Percentiles rank a stretch among this genome's conserved stretches.
Evolutionary conservation across 2,888 invertebrate species (phyloP).

Genomic region (Cryptosula pallasiana): DNA sequence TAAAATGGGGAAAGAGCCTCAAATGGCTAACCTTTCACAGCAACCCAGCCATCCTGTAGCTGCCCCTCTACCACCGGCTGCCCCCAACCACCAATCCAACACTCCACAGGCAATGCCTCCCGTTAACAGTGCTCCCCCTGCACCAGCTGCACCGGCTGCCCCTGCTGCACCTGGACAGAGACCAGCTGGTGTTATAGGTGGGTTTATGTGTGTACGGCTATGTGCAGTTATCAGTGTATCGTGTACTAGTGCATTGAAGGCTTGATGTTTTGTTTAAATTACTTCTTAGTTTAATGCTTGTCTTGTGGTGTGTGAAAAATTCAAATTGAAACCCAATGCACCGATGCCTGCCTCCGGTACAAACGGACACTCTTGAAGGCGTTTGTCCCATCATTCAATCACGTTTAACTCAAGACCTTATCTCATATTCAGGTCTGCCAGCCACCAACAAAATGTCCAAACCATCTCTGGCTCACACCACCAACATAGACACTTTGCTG

Average conservation of each 20-base stretch:
- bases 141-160: constrained; percentile 23
- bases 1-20: constrained; percentile 81
- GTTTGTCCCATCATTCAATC: too few relatives aligned
- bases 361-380: too few relatives aligned
- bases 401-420: too few relatives aligned
- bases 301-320: too few relatives aligned
- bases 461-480: constrained; percentile 93
- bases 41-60: constrained; percentile 27
- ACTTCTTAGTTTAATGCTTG: too few relatives aligned
- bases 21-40: constrained; percentile 50
- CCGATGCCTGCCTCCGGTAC: too few relatives aligned
- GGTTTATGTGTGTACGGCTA: too few relatives aligned
- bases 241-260: too few relatives aligned
- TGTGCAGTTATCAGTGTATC: too few relatives aligned
- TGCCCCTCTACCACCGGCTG: constrained; percentile 25
- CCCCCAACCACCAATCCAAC: constrained; percentile 27
- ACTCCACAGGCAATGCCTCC: constrained; percentile 30
- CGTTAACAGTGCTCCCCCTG: constrained; percentile 31
- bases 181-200: constrained; percentile 13
- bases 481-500: constrained; percentile 92
- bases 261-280: too few relatives aligned
- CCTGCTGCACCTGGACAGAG: constrained; percentile 26
- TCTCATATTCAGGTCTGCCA: constrained; percentile 4
- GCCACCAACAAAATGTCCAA: constrained; percentile 34
- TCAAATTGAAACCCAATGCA: too few relatives aligned